These are phyloP conservation scores for Plebejus argus DNA, from an alignment of 2,888 invertebrate genomes.

Conservation along the genomic window DNA sequence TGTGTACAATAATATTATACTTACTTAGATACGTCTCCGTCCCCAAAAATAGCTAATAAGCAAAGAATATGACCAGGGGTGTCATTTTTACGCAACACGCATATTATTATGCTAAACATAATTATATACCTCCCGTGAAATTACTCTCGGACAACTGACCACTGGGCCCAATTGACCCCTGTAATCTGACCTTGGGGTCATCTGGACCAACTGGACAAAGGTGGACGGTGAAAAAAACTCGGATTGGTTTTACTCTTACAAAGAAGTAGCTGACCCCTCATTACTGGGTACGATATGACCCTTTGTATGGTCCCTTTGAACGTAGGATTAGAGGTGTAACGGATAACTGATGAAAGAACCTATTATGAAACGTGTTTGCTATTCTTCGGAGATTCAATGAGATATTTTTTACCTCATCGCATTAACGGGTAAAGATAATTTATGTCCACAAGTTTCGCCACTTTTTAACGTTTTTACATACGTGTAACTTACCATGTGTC, in stretches of 20 bases:
- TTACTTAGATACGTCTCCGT: not conserved
- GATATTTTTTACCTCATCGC: conserved; percentile 31
- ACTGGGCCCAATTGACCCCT: conserved; percentile 46
- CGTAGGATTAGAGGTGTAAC: conserved; percentile 66
- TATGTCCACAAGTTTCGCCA: conserved; percentile 20
- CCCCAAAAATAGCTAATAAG: conserved; percentile 1
- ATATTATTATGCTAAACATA: conserved; percentile 36
- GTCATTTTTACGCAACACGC: not conserved
- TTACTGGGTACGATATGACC: conserved; percentile 60
- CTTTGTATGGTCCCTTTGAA: conserved; percentile 52
- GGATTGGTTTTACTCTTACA: conserved; percentile 63
- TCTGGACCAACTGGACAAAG: conserved; percentile 70
- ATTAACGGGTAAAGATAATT: conserved; percentile 28
- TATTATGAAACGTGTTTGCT: conserved; percentile 32
- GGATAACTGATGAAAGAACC: conserved; percentile 45
- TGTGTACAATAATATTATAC: too few relatives aligned
- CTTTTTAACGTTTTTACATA: not conserved
- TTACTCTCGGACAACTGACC: conserved; percentile 41
- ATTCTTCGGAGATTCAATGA: conserved; percentile 30
- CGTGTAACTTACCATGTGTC: not conserved
- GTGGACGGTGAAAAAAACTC: conserved; percentile 59
- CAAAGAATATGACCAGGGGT: not conserved
- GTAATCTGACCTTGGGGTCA: conserved; percentile 66
- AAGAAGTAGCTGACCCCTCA: conserved; percentile 60
- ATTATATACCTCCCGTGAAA: conserved; percentile 43